Percentiles rank a stretch among this genome's conserved stretches.
phyloP scores from a whole-genome alignment of 2,797 vertebrate species.

The Cirrhinus mrigala region DNA sequence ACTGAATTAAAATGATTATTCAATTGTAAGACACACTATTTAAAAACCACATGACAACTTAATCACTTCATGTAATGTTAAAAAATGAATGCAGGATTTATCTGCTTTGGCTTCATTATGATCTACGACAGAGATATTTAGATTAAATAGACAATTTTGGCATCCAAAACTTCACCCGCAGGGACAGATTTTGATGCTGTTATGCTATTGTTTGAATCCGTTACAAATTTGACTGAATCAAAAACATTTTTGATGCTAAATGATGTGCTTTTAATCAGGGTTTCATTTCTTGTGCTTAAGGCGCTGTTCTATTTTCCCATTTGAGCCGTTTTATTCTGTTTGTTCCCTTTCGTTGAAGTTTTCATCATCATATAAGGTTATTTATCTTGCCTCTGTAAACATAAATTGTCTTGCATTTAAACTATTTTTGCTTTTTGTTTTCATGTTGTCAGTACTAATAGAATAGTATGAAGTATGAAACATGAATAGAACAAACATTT shows the following conservation, averaged over 20 bases:
- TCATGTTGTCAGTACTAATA: not conserved
- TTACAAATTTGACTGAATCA: not conserved
- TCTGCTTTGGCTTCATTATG: not conserved
- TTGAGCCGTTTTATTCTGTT: constrained; percentile 6
- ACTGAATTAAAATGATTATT: not conserved
- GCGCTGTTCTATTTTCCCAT: constrained; percentile 11
- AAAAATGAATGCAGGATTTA: not conserved
- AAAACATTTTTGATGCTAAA: not conserved
- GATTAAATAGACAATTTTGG: not conserved
- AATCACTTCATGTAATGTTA: not conserved
- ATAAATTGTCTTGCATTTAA: not conserved
- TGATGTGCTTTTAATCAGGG: constrained; percentile 5
- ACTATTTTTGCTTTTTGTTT: not conserved
- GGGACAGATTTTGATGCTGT: not conserved
- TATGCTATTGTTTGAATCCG: not conserved
- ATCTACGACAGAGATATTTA: not conserved
- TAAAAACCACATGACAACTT: not conserved
- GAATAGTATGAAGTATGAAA: not conserved
- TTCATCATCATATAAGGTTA: constrained; percentile 3
- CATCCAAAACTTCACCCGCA: not conserved
- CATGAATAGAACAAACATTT: not conserved
- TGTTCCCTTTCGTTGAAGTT: constrained; percentile 5
- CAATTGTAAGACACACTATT: not conserved
- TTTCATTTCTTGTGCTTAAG: constrained; percentile 16
- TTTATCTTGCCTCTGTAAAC: not conserved